phyloP scores from a whole-genome alignment of 2,888 invertebrate species.

The Napeogenes inachia region DNA sequence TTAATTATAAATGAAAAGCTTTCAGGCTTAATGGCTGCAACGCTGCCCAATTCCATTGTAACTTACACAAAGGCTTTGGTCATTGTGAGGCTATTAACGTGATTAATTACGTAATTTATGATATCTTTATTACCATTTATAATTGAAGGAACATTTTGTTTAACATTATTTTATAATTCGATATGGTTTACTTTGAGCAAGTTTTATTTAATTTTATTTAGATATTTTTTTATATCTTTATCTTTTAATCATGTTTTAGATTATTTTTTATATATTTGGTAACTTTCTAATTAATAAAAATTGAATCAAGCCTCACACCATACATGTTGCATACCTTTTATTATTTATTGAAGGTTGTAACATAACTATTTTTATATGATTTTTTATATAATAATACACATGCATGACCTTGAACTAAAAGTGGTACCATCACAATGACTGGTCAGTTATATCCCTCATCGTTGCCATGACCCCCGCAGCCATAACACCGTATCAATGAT shows the following conservation, averaged over 20 bases:
- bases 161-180: background rate
- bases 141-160: background rate
- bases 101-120: background rate
- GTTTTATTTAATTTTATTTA: background rate
- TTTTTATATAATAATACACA: background rate
- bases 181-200: background rate
- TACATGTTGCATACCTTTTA: no score
- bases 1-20: background rate
- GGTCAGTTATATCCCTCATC: slow-evolving; percentile 34
- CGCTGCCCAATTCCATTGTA: background rate
- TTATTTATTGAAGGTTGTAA: no score
- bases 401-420: slow-evolving; percentile 19
- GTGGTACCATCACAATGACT: slow-evolving; percentile 25
- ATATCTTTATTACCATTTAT: background rate
- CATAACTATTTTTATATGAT: background rate
- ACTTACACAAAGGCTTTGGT: background rate
- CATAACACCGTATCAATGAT: slow-evolving; percentile 49
- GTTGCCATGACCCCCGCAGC: slow-evolving; percentile 56
- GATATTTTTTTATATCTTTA: no score
- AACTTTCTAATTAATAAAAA: no score
- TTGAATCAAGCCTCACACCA: no score
- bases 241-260: no score
- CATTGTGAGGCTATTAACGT: background rate
- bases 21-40: background rate
- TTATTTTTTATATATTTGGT: no score